phyloP scores from a whole-genome alignment of 2,797 vertebrate species.

The Pogonophryne albipinna region DNA sequence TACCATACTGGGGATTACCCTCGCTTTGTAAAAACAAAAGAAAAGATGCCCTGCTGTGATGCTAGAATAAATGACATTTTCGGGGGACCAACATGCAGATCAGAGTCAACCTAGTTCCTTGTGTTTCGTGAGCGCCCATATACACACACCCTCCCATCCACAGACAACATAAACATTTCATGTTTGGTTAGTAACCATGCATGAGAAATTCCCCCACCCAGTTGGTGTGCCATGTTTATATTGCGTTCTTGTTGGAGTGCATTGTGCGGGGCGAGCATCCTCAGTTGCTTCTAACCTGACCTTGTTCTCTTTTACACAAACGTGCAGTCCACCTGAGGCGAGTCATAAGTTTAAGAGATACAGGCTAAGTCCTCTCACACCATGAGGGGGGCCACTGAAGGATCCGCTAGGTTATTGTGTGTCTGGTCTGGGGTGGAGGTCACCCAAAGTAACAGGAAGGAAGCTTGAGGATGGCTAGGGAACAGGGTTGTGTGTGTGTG shows the following conservation, averaged over 20 bases:
- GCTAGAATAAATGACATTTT: constrained; percentile 49
- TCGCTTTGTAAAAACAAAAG: constrained; percentile 4
- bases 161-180: constrained; percentile 79
- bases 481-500: constrained; percentile 55
- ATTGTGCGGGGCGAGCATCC: constrained; percentile 42
- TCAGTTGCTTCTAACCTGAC: constrained; percentile 35
- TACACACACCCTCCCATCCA: constrained; percentile 63
- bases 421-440: constrained; percentile 74
- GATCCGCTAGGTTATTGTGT: constrained; percentile 63
- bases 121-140: constrained; percentile 48
- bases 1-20: constrained; percentile 52
- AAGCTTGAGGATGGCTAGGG: constrained; percentile 83
- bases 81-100: constrained; percentile 53
- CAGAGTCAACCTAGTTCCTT: constrained; percentile 49
- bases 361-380: constrained; percentile 62
- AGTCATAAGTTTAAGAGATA: constrained; percentile 65
- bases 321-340: constrained; percentile 52
- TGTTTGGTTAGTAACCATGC: constrained; percentile 76
- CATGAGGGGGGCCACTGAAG: constrained; percentile 39
- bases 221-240: constrained; percentile 62
- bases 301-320: constrained; percentile 30
- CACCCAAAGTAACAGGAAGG: constrained; percentile 73
- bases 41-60: constrained; percentile 36
- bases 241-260: constrained; percentile 54
- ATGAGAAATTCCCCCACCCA: constrained; percentile 63